Percentiles rank a stretch among this genome's conserved stretches.
Conservation (phyloP, 2,113 vertebrate species). For the Irena cyanogastra region DNA sequence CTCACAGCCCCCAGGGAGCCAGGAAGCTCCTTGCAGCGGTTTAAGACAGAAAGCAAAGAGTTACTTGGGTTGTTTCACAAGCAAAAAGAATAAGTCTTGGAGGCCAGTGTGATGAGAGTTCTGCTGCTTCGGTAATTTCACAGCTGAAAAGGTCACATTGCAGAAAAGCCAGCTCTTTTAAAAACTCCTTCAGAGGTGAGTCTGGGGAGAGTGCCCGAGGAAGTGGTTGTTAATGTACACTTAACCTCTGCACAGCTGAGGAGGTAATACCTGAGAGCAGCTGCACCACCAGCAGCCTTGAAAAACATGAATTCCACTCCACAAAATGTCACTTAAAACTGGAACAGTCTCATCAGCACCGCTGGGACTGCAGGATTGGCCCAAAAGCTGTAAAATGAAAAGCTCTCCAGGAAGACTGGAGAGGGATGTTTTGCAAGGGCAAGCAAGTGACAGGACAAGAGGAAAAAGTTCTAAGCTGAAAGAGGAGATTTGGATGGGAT, state of each 20-base stretch:
- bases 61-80: neutral
- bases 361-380: neutral
- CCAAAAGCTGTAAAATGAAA: neutral
- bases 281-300: neutral
- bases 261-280: neutral
- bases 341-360: neutral
- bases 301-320: neutral
- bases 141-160: neutral
- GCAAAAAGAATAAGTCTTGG: neutral
- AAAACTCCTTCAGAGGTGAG: neutral
- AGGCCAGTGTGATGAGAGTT: neutral
- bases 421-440: neutral
- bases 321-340: neutral
- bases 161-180: neutral
- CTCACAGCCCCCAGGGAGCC: rapidly evolving
- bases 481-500: neutral
- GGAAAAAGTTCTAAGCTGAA: neutral
- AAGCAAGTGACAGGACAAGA: neutral
- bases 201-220: neutral
- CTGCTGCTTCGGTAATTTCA: neutral
- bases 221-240: neutral
- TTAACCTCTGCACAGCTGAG: neutral
- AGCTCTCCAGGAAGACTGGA: neutral
- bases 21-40: neutral
- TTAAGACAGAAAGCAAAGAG: neutral